Percentiles rank a stretch among this genome's conserved stretches.
Evolutionary conservation across 2,797 vertebrate genomes (phyloP).

Genomic region (Morelia viridis): DNA sequence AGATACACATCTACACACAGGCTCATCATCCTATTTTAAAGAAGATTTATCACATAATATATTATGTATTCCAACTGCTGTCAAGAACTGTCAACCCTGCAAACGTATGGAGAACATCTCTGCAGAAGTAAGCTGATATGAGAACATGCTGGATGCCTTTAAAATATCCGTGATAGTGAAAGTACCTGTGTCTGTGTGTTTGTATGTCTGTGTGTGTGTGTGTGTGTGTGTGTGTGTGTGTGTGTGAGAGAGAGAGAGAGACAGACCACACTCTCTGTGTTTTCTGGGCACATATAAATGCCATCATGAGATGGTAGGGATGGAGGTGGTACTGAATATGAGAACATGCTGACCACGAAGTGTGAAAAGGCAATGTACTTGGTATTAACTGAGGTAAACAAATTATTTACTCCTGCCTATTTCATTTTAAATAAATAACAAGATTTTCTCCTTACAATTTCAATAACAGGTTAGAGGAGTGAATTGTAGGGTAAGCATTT

Average conservation of each 20-base stretch:
- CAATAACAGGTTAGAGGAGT: background rate
- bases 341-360: too few relatives aligned
- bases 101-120: background rate
- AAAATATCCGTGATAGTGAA: background rate
- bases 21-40: background rate
- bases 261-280: too few relatives aligned
- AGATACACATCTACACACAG: background rate
- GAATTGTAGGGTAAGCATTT: background rate
- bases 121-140: background rate
- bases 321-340: too few relatives aligned
- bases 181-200: background rate
- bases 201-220: background rate
- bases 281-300: too few relatives aligned
- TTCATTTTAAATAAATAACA: background rate
- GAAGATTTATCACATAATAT: background rate
- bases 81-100: background rate
- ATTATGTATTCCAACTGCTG: background rate
- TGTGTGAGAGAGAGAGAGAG: too few relatives aligned
- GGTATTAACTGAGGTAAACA: background rate
- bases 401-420: background rate
- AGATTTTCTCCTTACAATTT: background rate
- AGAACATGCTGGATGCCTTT: background rate
- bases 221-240: too few relatives aligned
- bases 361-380: background rate
- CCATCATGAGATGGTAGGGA: too few relatives aligned